phyloP scores from a whole-genome alignment of 2,888 invertebrate genomes.

The Tipula unca region DNA sequence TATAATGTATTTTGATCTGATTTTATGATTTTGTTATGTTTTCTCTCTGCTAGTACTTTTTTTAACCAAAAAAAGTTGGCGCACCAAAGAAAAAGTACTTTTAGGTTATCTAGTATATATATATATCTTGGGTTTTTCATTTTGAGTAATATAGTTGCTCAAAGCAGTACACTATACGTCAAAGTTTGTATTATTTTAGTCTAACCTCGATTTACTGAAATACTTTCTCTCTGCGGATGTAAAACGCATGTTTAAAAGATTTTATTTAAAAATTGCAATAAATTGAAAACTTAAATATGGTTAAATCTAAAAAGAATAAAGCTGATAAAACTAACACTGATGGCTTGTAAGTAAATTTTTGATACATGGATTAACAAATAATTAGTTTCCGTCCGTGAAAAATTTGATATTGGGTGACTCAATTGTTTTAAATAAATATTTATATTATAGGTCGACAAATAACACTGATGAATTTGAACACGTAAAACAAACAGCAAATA shows the following conservation, averaged over 20 bases:
- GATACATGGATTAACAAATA: not conserved
- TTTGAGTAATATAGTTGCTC: not conserved
- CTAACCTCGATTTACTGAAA: slow-evolving; percentile 2
- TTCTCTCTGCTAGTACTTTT: too few relatives aligned
- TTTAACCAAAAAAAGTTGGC: too few relatives aligned
- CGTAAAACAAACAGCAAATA: slow-evolving; percentile 33
- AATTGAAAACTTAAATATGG: not conserved
- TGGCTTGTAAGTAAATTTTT: not conserved
- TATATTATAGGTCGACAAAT: not conserved
- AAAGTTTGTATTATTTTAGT: not conserved
- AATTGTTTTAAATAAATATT: not conserved
- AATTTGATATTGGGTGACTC: not conserved
- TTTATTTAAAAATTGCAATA: not conserved
- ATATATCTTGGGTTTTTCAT: not conserved
- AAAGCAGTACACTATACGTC: not conserved
- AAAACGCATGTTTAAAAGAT: not conserved
- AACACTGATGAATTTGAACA: slow-evolving; percentile 38
- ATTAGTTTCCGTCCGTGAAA: not conserved
- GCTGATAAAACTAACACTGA: not conserved
- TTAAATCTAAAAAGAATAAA: not conserved
- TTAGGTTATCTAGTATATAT: too few relatives aligned
- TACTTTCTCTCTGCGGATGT: not conserved
- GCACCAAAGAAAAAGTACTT: too few relatives aligned
- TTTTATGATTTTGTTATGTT: too few relatives aligned
- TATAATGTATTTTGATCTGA: too few relatives aligned